Conservation (phyloP, 35 echinoderm and acorn worm species). For the Ophioderma brevispina region DNA sequence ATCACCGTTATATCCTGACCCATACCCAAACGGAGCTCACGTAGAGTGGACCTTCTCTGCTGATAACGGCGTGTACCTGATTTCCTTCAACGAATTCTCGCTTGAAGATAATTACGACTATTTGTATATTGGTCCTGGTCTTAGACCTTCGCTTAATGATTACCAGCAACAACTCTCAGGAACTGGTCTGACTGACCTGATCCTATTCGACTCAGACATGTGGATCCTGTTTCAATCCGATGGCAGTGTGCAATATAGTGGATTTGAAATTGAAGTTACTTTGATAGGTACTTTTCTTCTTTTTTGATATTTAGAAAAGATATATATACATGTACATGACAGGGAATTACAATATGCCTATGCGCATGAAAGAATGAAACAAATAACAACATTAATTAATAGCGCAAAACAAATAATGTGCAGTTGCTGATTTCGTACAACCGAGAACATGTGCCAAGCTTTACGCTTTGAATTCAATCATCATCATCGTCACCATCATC, state of each 20-base stretch:
- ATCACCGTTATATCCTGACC: neutral
- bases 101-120: neutral
- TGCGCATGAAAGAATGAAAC: too few species aligned
- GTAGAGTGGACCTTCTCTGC: neutral
- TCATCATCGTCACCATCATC: constrained; percentile 8
- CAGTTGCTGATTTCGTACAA: too few species aligned
- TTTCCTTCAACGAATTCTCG: neutral
- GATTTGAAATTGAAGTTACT: neutral
- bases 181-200: neutral
- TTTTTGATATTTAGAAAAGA: too few species aligned
- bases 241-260: neutral
- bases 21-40: neutral
- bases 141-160: neutral
- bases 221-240: neutral
- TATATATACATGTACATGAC: too few species aligned
- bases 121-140: neutral
- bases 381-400: too few species aligned
- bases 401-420: too few species aligned
- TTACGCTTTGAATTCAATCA: too few species aligned
- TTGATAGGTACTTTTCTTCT: too few species aligned
- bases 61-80: neutral
- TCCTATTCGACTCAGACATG: neutral
- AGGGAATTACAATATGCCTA: too few species aligned
- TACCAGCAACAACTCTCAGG: neutral
- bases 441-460: too few species aligned